phyloP scores from a whole-genome alignment of 2,888 invertebrate genomes.

The Drosophila stalkeri region DNA sequence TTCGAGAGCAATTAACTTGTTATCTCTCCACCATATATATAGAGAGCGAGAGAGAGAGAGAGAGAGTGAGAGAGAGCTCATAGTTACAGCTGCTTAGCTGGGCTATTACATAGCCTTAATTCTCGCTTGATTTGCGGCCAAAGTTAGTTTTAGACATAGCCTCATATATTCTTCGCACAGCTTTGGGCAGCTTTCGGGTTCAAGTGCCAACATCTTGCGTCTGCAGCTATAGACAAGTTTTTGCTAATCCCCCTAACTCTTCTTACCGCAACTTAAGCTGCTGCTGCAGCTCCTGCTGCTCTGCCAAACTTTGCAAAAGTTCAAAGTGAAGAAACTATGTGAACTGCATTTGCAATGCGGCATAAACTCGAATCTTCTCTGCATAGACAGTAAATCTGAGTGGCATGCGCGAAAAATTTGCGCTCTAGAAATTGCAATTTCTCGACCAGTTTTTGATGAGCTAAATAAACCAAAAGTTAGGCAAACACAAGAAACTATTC shows the following conservation, averaged over 20 bases:
- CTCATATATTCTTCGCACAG: slow-evolving; percentile 19
- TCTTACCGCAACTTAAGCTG: too few relatives aligned
- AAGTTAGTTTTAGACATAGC: slow-evolving; percentile 25
- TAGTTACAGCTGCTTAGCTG: slow-evolving; percentile 18
- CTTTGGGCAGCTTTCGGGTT: slow-evolving; percentile 7
- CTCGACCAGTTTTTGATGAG: not conserved
- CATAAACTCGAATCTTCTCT: slow-evolving; percentile 28
- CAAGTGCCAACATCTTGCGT: slow-evolving; percentile 35
- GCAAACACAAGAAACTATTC: not conserved
- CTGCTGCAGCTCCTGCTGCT: not conserved
- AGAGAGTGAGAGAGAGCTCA: not conserved
- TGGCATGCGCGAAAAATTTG: slow-evolving; percentile 10
- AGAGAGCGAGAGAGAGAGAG: not conserved
- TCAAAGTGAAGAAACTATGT: slow-evolving; percentile 60
- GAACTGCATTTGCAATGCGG: slow-evolving; percentile 72
- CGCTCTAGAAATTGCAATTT: slow-evolving; percentile 22
- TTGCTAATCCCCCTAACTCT: not conserved
- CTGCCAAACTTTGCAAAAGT: slow-evolving; percentile 56
- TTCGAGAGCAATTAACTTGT: slow-evolving; percentile 41
- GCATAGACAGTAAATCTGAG: slow-evolving; percentile 16
- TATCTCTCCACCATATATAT: not conserved
- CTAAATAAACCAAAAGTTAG: slow-evolving; percentile 13
- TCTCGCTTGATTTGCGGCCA: slow-evolving; percentile 30
- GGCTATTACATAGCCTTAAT: slow-evolving; percentile 29
- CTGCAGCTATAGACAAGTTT: slow-evolving; percentile 37